Evolutionary conservation across 1,140 invertebrate species (phyloP).

Genomic region (Zeugodacus cucurbitae): DNA sequence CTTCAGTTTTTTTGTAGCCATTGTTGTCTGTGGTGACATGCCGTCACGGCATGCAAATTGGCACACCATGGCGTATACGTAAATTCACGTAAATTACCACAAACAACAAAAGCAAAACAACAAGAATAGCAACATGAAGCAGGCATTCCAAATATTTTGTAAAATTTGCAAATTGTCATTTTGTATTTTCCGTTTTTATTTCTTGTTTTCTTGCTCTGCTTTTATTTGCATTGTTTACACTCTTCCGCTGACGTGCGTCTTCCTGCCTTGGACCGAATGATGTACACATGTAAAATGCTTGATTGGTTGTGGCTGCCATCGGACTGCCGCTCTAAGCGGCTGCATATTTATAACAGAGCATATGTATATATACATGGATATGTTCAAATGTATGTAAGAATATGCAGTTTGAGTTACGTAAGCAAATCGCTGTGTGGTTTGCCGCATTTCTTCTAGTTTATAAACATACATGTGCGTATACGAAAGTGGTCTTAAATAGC

Average conservation of each 20-base stretch:
- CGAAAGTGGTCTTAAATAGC: no score
- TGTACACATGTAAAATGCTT: neutral
- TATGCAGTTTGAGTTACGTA: neutral
- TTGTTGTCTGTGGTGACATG: neutral
- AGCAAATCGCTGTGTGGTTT: neutral
- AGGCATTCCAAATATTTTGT: constrained; percentile 37
- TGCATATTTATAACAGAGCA: neutral
- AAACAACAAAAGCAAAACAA: neutral
- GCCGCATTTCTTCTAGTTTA: neutral
- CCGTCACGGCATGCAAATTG: constrained; percentile 12
- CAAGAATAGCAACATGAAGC: neutral
- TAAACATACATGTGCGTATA: no score
- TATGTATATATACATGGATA: neutral
- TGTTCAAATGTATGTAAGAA: neutral
- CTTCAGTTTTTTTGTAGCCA: neutral
- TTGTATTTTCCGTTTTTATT: neutral
- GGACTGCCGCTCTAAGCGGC: neutral
- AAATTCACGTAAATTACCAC: neutral
- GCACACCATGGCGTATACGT: constrained; percentile 24
- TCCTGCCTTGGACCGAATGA: neutral
- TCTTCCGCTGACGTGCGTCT: neutral
- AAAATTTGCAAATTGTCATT: constrained; percentile 32
- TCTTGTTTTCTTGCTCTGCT: neutral
- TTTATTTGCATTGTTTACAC: neutral
- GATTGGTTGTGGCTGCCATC: neutral